A percentile compares a stretch with the other conserved stretches of the same genome.
Evolutionary conservation across 2,888 invertebrate species (phyloP).

Genomic region (Phorcus lineatus): DNA sequence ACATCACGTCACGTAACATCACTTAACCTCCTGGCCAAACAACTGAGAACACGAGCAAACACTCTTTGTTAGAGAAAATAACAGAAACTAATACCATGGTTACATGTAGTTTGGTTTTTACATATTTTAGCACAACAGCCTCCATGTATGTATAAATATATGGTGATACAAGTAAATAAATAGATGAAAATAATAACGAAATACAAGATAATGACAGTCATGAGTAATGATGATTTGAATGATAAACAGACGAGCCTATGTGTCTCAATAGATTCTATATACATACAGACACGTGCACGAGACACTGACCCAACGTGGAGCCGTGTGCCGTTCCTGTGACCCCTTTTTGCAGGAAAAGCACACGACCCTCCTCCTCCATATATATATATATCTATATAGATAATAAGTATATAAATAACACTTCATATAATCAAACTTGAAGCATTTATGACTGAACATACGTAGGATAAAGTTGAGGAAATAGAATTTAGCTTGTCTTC

Average conservation of each 20-base stretch:
- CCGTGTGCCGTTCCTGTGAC: too few relatives aligned
- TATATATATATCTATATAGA: constrained; percentile 12
- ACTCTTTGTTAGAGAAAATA: too few relatives aligned
- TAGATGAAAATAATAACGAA: constrained; percentile 4
- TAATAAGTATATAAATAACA: constrained; percentile 13
- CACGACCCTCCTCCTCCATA: neutral
- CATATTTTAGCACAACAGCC: neutral
- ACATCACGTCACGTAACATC: too few relatives aligned
- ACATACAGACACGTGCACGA: neutral
- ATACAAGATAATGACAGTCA: constrained; percentile 5
- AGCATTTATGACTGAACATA: constrained; percentile 20
- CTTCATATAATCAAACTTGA: constrained; percentile 5
- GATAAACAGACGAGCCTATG: neutral
- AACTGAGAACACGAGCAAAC: too few relatives aligned
- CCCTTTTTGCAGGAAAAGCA: too few relatives aligned
- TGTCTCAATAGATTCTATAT: neutral
- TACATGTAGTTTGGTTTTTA: neutral
- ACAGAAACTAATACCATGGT: too few relatives aligned
- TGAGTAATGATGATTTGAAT: neutral
- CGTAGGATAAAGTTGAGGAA: too few relatives aligned
- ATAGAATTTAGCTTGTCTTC: too few relatives aligned
- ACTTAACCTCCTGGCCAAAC: too few relatives aligned
- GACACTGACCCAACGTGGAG: too few relatives aligned
- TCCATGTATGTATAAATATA: neutral
- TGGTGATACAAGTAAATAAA: neutral